phyloP scores from a whole-genome alignment of 2,797 vertebrate species.

The Ceryle rudis region DNA sequence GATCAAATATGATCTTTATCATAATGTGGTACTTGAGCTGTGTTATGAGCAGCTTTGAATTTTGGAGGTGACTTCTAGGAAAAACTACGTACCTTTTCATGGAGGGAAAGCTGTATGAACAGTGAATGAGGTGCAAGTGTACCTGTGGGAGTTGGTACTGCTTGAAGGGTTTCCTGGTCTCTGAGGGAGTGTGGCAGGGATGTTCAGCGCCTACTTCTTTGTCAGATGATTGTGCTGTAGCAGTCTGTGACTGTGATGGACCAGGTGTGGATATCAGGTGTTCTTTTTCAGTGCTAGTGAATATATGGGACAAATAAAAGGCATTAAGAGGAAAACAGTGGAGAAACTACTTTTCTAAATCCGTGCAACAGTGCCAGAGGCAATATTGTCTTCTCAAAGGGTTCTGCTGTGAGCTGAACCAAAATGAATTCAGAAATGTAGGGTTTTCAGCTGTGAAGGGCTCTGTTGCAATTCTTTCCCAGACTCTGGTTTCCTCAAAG shows the following conservation, averaged over 20 bases:
- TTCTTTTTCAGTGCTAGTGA: not conserved
- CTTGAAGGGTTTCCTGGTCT: not conserved
- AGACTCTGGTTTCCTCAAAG: not conserved
- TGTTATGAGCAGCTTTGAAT: not conserved
- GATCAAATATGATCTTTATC: not conserved
- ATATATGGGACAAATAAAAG: not conserved
- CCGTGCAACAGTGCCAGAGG: not conserved
- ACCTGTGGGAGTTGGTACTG: not conserved
- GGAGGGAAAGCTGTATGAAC: not conserved
- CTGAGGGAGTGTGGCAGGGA: not conserved
- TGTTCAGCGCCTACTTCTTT: not conserved
- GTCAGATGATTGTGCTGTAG: not conserved
- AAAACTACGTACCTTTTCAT: not conserved
- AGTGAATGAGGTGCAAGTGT: not conserved
- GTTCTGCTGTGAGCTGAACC: not conserved
- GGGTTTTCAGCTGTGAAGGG: not conserved
- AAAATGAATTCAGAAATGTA: not conserved
- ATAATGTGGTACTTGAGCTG: not conserved
- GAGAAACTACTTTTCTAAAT: not conserved
- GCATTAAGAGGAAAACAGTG: not conserved
- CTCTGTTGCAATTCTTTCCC: not conserved
- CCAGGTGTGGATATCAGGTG: not conserved
- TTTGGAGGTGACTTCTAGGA: not conserved
- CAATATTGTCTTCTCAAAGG: not conserved
- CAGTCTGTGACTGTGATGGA: not conserved